Base-by-base conservation (phyloP, 1,140 invertebrate genomes). In the Episyrphus balteatus region DNA sequence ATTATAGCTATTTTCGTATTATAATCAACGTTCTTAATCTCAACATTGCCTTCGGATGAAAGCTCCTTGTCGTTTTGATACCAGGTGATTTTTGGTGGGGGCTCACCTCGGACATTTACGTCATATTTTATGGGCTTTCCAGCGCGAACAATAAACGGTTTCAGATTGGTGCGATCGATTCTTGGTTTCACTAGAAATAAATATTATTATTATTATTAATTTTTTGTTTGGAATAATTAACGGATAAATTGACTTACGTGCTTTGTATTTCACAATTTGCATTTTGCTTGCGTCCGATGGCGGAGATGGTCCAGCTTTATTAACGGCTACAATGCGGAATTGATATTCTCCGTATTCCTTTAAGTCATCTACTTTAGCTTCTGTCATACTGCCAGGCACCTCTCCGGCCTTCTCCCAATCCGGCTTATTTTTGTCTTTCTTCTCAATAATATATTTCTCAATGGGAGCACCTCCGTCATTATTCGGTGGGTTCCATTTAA, bases 381-480 rank as follows among this genome's bases (percentile, higher is more conserved):
- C 80, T 0, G 82, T 68, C 45, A 80, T 72, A 54, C 80, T 80
- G n/a, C 87, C 88, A 49, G 87, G 80, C 1, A 92, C 86, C 75
- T 92, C 84, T 57, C 88, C 78, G 34, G 86, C 88, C 62, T 92
- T 89, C 69, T 93, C 87, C 92, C 92, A 97, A 50, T 93, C 90
- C 10, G 80, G 73, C 19, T 85, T 77, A 55, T 89, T 86, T 71
- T 96, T 83, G 60, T 92, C 88, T 68, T 92, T 92, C 78, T 97
- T 98, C 73, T 99, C 93, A 57, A 99, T 90, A 42, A 98, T 87
- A 67, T 97, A 99, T 71, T 95, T 93, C 56, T 88, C 86, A 58
- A 99, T 89, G 8, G 92, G 88, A 19, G 92, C 84, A 18, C 97
- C 97, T 48, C 95, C 95, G 69, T 99, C 95, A 49, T 73, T 81